Conservation (phyloP, 37 sponge, comb jelly and placozoan genomes). For the Cliona cf. orientalis region DNA sequence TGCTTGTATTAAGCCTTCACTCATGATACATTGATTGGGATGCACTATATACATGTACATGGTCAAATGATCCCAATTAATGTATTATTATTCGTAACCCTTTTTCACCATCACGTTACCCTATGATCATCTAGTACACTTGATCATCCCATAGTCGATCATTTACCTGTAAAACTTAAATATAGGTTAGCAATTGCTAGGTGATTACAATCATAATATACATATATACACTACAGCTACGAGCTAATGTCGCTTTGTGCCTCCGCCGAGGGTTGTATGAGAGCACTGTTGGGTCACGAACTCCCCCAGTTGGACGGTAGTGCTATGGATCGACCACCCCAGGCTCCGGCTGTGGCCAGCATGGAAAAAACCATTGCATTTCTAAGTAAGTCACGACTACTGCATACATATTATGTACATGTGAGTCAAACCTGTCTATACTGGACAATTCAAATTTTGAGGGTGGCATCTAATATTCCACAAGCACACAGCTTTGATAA, state of each 20-base stretch:
- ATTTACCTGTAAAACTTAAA: too few species aligned
- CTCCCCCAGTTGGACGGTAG: slow-evolving; percentile 56
- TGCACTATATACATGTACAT: too few species aligned
- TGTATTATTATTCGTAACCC: neutral
- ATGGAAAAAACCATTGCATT: slow-evolving; percentile 74
- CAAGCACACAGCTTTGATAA: neutral
- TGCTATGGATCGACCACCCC: slow-evolving; percentile 60
- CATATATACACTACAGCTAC: too few species aligned
- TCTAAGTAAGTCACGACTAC: slow-evolving; percentile 66
- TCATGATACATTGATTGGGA: too few species aligned
- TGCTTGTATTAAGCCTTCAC: too few species aligned
- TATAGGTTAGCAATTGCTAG: too few species aligned
- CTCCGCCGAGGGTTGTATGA: slow-evolving; percentile 82
- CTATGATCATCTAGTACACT: too few species aligned
- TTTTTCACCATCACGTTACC: neutral
- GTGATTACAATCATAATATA: too few species aligned
- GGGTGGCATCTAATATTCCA: neutral
- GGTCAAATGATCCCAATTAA: neutral
- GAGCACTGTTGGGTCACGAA: slow-evolving; percentile 78
- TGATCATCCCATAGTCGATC: too few species aligned
- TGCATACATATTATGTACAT: too few species aligned
- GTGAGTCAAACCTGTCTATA: neutral
- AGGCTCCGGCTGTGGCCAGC: slow-evolving; percentile 67
- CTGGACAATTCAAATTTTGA: neutral
- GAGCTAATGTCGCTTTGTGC: slow-evolving; percentile 87